Evolutionary conservation across 2,888 invertebrate genomes (phyloP), one percentile per base, ranked within the genome.

Genomic region (Stenoptilia bipunctidactyla): DNA sequence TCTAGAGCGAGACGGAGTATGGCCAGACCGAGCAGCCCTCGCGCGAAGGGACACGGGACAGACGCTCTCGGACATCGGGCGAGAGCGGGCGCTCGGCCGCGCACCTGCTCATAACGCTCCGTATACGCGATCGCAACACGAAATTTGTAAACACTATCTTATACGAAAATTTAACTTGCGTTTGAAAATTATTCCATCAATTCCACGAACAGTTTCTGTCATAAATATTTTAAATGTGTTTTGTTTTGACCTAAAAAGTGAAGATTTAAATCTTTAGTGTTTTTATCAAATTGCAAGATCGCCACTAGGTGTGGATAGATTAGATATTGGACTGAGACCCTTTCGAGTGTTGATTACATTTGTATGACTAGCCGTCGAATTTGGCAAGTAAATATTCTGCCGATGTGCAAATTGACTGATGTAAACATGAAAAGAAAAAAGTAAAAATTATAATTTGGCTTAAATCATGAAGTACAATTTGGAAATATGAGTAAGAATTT

Each of bases 11-110:
- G 82, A 80, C 60, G 66, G 77, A 59, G 67, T 76, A 20, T 72
- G 74, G 73, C 75, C 75, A 14, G 13, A 12, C 30, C 68, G n/a
- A 67, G 66, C 69, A 76, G 80, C 77, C 79, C 76, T n/a, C n/a
- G 80, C 73, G 75, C 67, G 63, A 82, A 83, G 84, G 84, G 83
- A 84, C 83, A 83, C 72, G 72, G 82, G 84, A 79, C 84, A 85
- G 84, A 84, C 84, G 84, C 76, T 80, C 80, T 83, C 80, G 84
- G 84, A 84, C 85, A 84, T 61, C 84, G 79, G 83, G 76, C 84
- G 80, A 75, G 84, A 80, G 83, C 82, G 80, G 84, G 79, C 77
- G 83, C 73, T 72, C 72, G 77, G 74, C 74, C 71, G 73, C 59
- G 73, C 80, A 75, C 79, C 79, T 79, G 79, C 67, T 58, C 61